These are phyloP conservation scores for Zeugodacus cucurbitae DNA, from an alignment of 1,140 invertebrate genomes.

Conservation along the genomic window DNA sequence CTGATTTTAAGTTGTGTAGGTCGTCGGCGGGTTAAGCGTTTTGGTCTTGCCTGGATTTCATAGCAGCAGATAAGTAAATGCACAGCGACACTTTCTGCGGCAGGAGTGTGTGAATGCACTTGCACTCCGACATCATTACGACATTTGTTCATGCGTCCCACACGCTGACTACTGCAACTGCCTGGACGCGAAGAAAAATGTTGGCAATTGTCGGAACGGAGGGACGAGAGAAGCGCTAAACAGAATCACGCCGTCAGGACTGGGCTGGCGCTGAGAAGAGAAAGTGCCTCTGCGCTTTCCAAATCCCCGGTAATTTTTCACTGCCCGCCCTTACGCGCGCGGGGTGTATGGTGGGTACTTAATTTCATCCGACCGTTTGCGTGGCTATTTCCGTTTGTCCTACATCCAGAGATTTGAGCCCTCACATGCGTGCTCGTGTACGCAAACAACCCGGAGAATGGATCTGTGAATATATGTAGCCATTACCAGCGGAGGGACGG, in stretches of 20 bases:
- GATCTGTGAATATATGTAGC: neutral
- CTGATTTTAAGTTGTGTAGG: too few relatives aligned
- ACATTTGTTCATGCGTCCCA: neutral
- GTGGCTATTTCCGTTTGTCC: constrained; percentile 17
- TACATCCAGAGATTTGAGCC: neutral
- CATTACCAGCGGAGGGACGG: neutral
- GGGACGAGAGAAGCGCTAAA: neutral
- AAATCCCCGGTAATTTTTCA: constrained; percentile 30
- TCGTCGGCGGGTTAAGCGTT: neutral
- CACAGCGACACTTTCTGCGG: neutral
- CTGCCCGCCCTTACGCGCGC: neutral
- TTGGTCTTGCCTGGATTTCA: neutral
- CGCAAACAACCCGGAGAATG: neutral
- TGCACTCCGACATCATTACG: neutral
- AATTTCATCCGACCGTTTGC: constrained; percentile 23
- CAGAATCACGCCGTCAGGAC: neutral
- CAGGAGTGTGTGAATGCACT: neutral
- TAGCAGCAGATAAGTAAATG: neutral
- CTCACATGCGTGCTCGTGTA: neutral
- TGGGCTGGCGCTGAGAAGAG: neutral
- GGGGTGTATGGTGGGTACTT: neutral
- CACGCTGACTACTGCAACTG: neutral
- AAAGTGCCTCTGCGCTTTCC: neutral
- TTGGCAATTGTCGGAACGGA: neutral
- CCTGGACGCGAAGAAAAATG: neutral